Conservation (phyloP, 1,140 invertebrate species). For the Lordiphosa mommai region DNA sequence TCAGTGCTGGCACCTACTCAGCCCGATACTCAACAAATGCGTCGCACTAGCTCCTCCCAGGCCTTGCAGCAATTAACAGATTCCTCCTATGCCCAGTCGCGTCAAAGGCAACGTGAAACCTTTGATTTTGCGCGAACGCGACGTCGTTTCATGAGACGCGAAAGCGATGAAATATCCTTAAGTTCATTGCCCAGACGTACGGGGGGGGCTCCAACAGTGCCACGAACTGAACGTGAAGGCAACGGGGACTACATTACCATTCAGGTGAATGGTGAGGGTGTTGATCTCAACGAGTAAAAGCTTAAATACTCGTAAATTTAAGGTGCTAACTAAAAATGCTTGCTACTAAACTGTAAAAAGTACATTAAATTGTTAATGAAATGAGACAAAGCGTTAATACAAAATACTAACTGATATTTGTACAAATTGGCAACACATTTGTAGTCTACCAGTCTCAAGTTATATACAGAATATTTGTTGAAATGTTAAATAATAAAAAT, state of each 20-base stretch:
- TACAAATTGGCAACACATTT: too few species aligned
- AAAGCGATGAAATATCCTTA: conserved; percentile 61
- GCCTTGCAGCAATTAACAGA: conserved; percentile 56
- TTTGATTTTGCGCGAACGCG: conserved; percentile 62
- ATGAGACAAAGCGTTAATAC: neutral
- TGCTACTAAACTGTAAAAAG: neutral
- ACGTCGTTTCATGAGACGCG: conserved; percentile 50
- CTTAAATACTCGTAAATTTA: conserved; percentile 4
- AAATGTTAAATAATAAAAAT: too few species aligned
- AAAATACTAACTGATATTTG: too few species aligned
- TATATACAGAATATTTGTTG: too few species aligned
- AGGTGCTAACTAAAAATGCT: too few species aligned
- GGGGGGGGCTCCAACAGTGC: neutral
- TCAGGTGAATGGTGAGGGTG: conserved; percentile 67
- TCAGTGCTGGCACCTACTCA: conserved; percentile 10
- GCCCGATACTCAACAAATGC: conserved; percentile 10
- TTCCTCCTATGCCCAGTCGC: conserved; percentile 59
- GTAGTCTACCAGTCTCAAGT: too few species aligned
- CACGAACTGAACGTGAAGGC: conserved; percentile 10
- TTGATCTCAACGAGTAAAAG: conserved; percentile 56
- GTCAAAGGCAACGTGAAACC: conserved; percentile 52
- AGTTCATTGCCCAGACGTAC: conserved; percentile 27
- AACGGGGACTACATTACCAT: conserved; percentile 53
- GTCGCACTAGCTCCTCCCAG: conserved; percentile 45
- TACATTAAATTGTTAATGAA: neutral